A percentile compares a stretch with the other conserved stretches of the same genome.
Evolutionary conservation across 2,797 vertebrate genomes (phyloP).

Genomic region (Glossophaga mutica): DNA sequence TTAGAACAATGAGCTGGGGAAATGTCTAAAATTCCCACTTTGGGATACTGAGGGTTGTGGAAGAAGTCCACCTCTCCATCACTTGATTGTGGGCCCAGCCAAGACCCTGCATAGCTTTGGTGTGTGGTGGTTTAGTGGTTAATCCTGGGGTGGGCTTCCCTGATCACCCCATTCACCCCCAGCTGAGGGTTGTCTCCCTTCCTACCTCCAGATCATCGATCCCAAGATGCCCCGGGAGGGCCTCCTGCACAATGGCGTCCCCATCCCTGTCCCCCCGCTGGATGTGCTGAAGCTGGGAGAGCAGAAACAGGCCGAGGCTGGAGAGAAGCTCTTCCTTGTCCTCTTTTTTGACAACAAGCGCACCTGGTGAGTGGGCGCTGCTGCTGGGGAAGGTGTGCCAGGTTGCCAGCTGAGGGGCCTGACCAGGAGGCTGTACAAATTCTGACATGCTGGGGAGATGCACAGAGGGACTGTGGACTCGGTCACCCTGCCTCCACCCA

Average conservation of each 20-base stretch:
- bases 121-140: background rate
- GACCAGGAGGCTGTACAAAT: background rate
- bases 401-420: background rate
- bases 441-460: background rate
- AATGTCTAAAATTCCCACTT: background rate
- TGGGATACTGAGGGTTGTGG: background rate
- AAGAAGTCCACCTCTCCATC: background rate
- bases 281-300: constrained; percentile 94
- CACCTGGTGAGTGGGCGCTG: constrained; percentile 90
- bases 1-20: background rate
- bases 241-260: constrained; percentile 96
- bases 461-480: background rate
- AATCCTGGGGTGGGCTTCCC: background rate
- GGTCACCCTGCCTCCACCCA: background rate
- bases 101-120: background rate
- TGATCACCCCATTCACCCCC: background rate
- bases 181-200: constrained; percentile 23
- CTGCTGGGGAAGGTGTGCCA: background rate
- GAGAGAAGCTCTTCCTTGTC: constrained; percentile 95
- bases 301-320: constrained; percentile 91
- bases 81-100: background rate
- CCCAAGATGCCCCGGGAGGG: constrained; percentile 97
- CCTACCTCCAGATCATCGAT: constrained; percentile 91
- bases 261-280: constrained; percentile 96
- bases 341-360: constrained; percentile 99